Conservation (phyloP, 2,888 invertebrate genomes). For the Morpho achilles region DNA sequence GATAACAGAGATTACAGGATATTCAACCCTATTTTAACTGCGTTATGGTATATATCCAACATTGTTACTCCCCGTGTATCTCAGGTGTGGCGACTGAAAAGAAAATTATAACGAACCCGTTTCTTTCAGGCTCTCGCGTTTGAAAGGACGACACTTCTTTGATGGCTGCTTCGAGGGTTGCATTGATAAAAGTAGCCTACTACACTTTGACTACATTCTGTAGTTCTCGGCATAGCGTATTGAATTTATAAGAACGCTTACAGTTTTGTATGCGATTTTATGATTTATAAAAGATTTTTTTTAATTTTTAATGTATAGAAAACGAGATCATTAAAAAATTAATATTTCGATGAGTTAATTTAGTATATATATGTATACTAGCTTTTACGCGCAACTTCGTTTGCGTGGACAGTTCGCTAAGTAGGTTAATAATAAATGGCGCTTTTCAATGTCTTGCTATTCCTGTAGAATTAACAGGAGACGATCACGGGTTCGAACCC, state of each 20-base stretch:
- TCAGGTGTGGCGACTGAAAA: slow-evolving; percentile 33
- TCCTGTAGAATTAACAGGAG: too few species aligned
- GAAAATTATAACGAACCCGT: slow-evolving; percentile 34
- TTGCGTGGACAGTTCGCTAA: too few species aligned
- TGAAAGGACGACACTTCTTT: slow-evolving; percentile 30
- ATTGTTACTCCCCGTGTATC: slow-evolving; percentile 15
- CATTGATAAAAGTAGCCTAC: slow-evolving; percentile 9
- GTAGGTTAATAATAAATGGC: too few species aligned
- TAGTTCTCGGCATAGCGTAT: neutral
- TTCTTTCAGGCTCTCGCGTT: slow-evolving; percentile 29
- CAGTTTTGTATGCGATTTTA: too few species aligned
- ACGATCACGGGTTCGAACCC: too few species aligned
- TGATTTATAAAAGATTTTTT: too few species aligned
- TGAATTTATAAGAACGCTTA: neutral
- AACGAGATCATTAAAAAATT: too few species aligned
- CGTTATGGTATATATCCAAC: slow-evolving; percentile 16
- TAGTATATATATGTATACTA: too few species aligned
- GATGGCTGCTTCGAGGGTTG: slow-evolving; percentile 19
- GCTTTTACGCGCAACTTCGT: too few species aligned
- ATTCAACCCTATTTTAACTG: slow-evolving; percentile 1
- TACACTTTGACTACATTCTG: slow-evolving; percentile 8
- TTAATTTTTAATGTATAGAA: too few species aligned
- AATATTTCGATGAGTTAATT: too few species aligned
- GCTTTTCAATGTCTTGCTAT: too few species aligned
- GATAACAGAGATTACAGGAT: slow-evolving; percentile 5